Percentiles rank a stretch among this genome's conserved stretches.
Conservation (phyloP, 1,140 invertebrate genomes). For the Vanessa tameamea region DNA sequence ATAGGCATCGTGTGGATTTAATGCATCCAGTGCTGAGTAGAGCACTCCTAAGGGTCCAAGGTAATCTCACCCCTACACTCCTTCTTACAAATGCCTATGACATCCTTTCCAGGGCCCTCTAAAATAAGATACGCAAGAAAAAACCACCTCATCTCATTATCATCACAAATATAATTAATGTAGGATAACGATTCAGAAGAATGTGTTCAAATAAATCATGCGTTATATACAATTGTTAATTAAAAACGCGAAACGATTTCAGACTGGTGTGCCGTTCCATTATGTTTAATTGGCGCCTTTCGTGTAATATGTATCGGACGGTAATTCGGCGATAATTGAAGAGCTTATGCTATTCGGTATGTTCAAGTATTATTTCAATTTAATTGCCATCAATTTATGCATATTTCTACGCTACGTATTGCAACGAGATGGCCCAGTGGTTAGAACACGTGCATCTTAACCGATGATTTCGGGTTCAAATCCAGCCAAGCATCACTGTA, state of each 20-base stretch:
- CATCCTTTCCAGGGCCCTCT: too few relatives aligned
- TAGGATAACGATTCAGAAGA: neutral
- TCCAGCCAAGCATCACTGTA: too few relatives aligned
- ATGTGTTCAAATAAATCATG: neutral
- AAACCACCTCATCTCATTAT: too few relatives aligned
- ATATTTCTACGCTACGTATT: neutral
- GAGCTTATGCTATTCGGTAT: slow-evolving; percentile 12
- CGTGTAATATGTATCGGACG: slow-evolving; percentile 36
- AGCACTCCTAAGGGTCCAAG: too few relatives aligned
- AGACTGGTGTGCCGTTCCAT: slow-evolving; percentile 21
- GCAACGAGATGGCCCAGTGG: too few relatives aligned
- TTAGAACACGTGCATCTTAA: too few relatives aligned
- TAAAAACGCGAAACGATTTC: slow-evolving; percentile 36
- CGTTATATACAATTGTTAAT: slow-evolving; percentile 31
- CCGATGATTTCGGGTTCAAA: too few relatives aligned
- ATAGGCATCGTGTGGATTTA: too few relatives aligned
- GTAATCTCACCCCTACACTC: too few relatives aligned
- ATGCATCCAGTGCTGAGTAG: too few relatives aligned
- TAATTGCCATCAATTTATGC: slow-evolving; percentile 14
- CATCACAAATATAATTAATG: neutral
- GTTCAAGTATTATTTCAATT: slow-evolving; percentile 19
- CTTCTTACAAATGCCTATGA: too few relatives aligned
- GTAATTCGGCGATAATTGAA: slow-evolving; percentile 42
- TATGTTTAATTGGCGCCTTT: slow-evolving; percentile 40
- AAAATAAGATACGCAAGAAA: too few relatives aligned